Evolutionary conservation across 2,113 vertebrate species (phyloP), one percentile per base, ranked within the genome.

Genomic region (Stegastes partitus): DNA sequence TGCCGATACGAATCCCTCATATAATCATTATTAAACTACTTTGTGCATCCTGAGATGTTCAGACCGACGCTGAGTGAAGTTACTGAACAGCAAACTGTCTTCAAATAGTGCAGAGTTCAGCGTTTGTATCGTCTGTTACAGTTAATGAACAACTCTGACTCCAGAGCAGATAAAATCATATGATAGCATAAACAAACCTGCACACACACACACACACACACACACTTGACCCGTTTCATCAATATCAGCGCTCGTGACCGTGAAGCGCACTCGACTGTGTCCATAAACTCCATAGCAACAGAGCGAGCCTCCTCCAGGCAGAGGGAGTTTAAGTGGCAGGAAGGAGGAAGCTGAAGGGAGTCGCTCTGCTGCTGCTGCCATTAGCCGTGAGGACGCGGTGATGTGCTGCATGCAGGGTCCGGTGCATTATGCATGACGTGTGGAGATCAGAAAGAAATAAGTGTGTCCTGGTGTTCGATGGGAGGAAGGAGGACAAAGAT

Each of bases 231-330:
- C 18, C 1, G 44, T 68, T 65, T 50, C 57, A 49, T 75, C 53
- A 54, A 63, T 44, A 69, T 54, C 75, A 39, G 45, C 25, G 5
- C 75, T 49, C 15, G 34, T 23, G 47, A 25, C 44, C 47, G 58
- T 59, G 26, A 68, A 65, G 59, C 22, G 55, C 28, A 44, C 58
- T 53, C 1, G 1, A 55, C 64, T 25, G 16, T 25, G 25, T 59
- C 53, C 1, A 22, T 10, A 44, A 80, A 77, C 77, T 74, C 88
- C 90, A 85, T 89, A 76, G 87, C 87, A 89, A 92, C 89, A 61
- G 71, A 74, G 72, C 50, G 69, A 72, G 77, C 76, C 68, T 84
- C 71, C 66, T 74, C n/a, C 49, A 74, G 69, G 77, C 61, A n/a
- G 72, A 85, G 74, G 72, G 79, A 64, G 73, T 79, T 81, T 72